A percentile compares a stretch with the other conserved stretches of the same genome.
Evolutionary conservation across 2,888 invertebrate species (phyloP).

Genomic region (Galerucella pusilla): DNA sequence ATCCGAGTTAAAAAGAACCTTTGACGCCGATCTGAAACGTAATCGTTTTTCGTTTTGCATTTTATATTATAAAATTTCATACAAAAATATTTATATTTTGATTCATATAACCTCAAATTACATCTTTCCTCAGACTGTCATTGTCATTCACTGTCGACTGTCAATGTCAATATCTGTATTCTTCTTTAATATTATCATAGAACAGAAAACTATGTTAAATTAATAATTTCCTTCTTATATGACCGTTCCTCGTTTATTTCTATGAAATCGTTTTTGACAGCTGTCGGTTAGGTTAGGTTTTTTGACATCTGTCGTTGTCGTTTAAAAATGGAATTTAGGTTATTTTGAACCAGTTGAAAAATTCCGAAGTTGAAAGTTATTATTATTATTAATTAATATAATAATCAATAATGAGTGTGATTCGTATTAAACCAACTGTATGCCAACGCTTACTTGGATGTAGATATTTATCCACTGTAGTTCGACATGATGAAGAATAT

Average conservation of each 20-base stretch:
- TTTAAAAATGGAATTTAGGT: neutral
- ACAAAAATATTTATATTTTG: slow-evolving; percentile 32
- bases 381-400: neutral
- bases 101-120: slow-evolving; percentile 24
- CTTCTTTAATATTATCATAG: no score
- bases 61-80: slow-evolving; percentile 17
- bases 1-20: slow-evolving; percentile 62
- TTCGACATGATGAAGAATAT: slow-evolving; percentile 58
- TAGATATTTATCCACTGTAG: slow-evolving; percentile 33
- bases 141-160: neutral
- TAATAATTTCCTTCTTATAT: no score
- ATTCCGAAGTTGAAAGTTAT: neutral
- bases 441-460: slow-evolving; percentile 19
- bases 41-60: slow-evolving; percentile 63
- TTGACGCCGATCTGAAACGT: slow-evolving; percentile 65
- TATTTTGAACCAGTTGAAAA: neutral
- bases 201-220: no score
- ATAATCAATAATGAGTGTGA: slow-evolving; percentile 36
- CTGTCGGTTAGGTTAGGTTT: no score
- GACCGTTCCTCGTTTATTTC: no score
- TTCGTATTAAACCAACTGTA: slow-evolving; percentile 29
- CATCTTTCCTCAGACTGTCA: slow-evolving; percentile 6
- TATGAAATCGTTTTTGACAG: no score
- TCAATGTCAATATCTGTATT: no score
- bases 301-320: neutral